Conservation (phyloP, 2,113 vertebrate genomes). For the Rhizomys pruinosus region DNA sequence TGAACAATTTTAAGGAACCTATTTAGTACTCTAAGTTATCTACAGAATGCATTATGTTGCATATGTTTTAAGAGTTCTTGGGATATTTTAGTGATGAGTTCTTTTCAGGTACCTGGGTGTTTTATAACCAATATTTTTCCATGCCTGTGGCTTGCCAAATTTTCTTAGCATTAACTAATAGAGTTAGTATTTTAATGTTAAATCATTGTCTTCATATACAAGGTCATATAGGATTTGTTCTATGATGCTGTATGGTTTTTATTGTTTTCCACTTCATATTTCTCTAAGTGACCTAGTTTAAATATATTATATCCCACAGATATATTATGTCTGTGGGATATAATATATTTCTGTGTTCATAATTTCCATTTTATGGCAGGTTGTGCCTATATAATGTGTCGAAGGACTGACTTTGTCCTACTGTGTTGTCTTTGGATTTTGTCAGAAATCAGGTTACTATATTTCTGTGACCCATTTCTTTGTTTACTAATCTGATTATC, state of each 20-base stretch:
- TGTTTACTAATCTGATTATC: not conserved
- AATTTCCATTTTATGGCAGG: not conserved
- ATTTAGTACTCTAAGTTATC: not conserved
- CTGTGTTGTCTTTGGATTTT: not conserved
- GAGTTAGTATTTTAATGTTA: not conserved
- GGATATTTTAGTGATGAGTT: not conserved
- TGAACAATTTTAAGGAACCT: not conserved
- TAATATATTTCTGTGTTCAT: not conserved
- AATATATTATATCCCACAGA: too few relatives aligned
- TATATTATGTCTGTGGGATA: too few relatives aligned
- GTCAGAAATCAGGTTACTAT: not conserved
- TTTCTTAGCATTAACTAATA: not conserved
- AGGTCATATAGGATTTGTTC: not conserved
- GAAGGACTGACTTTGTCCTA: not conserved
- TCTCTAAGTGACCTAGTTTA: not conserved
- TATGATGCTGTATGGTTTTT: not conserved
- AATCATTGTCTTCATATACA: not conserved
- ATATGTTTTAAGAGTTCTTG: not conserved
- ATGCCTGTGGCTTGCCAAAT: not conserved
- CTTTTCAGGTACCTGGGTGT: not conserved
- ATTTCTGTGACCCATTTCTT: not conserved
- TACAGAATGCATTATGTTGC: not conserved
- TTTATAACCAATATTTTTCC: not conserved
- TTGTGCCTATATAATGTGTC: not conserved
- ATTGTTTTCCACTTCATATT: not conserved